These are phyloP conservation scores for Lutjanus argentimaculatus DNA, from an alignment of 2,797 vertebrate species.

Conservation along the genomic window DNA sequence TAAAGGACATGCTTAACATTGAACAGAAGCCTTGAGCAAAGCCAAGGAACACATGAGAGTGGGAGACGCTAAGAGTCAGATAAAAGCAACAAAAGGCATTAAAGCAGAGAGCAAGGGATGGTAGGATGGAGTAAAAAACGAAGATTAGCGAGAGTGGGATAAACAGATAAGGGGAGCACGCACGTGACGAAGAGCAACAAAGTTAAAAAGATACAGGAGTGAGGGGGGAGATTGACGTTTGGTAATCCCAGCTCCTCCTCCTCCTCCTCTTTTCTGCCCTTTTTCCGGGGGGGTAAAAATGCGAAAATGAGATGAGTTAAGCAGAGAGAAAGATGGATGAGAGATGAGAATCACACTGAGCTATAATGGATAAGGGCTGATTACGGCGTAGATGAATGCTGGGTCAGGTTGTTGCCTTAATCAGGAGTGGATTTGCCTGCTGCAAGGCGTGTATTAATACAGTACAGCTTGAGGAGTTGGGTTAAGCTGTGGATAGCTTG, in stretches of 20 bases:
- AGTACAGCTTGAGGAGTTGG: constrained; percentile 56
- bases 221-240: constrained; percentile 64
- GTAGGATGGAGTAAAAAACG: constrained; percentile 18
- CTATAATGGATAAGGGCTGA: constrained; percentile 73
- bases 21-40: constrained; percentile 62
- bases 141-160: constrained; percentile 70
- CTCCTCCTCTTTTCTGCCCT: constrained; percentile 53
- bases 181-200: constrained; percentile 71
- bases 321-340: constrained; percentile 52
- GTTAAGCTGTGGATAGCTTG: constrained; percentile 47
- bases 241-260: constrained; percentile 69
- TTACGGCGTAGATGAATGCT: constrained; percentile 65
- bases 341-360: constrained; percentile 55
- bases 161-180: constrained; percentile 70
- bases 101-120: constrained; percentile 45
- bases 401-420: constrained; percentile 74
- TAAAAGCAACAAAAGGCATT: constrained; percentile 74
- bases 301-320: constrained; percentile 34
- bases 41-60: constrained; percentile 19
- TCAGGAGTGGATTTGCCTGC: constrained; percentile 72
- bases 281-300: constrained; percentile 2
- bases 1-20: constrained; percentile 34
- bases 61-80: constrained; percentile 59
- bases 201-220: constrained; percentile 74
- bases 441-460: constrained; percentile 57